Conservation (phyloP, 2,113 vertebrate genomes). For the Ctenodactylus gundi region DNA sequence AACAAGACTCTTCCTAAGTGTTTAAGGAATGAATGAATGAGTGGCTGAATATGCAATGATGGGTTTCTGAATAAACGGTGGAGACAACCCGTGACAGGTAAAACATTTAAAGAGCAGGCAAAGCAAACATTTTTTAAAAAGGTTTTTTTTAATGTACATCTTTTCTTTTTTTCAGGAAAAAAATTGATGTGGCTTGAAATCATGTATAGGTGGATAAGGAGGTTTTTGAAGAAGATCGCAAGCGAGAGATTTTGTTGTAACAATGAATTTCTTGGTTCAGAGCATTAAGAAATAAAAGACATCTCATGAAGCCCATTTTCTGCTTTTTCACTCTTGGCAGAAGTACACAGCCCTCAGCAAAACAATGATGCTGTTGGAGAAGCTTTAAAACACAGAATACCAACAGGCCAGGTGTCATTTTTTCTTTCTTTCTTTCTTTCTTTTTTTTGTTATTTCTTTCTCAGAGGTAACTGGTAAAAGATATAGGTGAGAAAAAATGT, state of each 20-base stretch:
- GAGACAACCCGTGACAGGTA: background rate
- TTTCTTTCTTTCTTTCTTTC: constrained; percentile 7
- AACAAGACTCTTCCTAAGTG: background rate
- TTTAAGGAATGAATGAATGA: background rate
- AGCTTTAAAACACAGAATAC: background rate
- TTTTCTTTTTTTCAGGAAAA: constrained; percentile 4
- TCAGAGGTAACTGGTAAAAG: constrained; percentile 28
- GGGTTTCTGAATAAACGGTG: background rate
- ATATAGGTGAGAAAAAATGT: constrained; percentile 59
- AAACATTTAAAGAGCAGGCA: background rate
- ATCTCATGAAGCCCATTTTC: constrained; percentile 16
- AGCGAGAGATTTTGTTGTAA: constrained; percentile 16
- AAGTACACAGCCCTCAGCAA: constrained; percentile 12
- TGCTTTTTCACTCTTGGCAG: constrained; percentile 35
- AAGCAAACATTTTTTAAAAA: background rate
- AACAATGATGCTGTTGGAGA: background rate
- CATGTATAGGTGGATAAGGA: background rate
- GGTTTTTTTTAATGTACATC: background rate
- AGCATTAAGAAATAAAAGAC: constrained; percentile 30
- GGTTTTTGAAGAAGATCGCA: background rate
- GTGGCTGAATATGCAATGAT: background rate
- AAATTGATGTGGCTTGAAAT: constrained; percentile 12
- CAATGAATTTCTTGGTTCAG: background rate
- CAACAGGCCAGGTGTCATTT: background rate
- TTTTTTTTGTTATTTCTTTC: constrained; percentile 61